Conservation (phyloP, 2,113 vertebrate genomes). For the Anthoscopus minutus region DNA sequence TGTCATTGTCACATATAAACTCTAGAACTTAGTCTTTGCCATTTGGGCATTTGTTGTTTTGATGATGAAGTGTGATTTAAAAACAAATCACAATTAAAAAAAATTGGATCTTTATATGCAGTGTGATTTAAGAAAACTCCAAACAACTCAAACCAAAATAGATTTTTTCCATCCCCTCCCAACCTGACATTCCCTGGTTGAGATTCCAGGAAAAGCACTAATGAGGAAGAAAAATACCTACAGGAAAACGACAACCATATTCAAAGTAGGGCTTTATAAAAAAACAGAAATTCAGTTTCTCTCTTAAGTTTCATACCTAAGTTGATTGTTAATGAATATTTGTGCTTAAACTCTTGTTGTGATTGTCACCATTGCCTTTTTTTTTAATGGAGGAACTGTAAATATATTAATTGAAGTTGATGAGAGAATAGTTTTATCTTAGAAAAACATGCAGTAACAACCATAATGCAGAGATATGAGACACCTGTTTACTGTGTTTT, state of each 20-base stretch:
- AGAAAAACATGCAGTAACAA: background rate
- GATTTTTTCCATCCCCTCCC: background rate
- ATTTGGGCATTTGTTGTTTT: background rate
- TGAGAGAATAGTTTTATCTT: background rate
- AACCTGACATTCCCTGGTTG: background rate
- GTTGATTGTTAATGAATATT: background rate
- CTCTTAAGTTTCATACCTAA: background rate
- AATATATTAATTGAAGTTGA: background rate
- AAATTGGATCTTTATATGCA: background rate
- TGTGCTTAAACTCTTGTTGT: background rate
- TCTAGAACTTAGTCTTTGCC: background rate
- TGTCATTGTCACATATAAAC: background rate
- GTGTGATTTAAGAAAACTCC: background rate
- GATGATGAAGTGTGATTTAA: background rate
- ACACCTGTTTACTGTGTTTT: background rate
- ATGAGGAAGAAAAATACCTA: background rate
- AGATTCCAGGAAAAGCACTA: background rate
- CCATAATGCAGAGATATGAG: background rate
- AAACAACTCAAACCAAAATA: background rate
- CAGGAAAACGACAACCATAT: background rate
- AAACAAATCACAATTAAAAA: background rate
- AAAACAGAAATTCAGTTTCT: background rate
- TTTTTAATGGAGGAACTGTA: background rate
- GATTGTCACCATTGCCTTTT: background rate
- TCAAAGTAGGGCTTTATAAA: background rate